A percentile compares a stretch with the other conserved stretches of the same genome.
Conservation (phyloP, 2,113 vertebrate genomes). For the Synodontis membranacea region DNA sequence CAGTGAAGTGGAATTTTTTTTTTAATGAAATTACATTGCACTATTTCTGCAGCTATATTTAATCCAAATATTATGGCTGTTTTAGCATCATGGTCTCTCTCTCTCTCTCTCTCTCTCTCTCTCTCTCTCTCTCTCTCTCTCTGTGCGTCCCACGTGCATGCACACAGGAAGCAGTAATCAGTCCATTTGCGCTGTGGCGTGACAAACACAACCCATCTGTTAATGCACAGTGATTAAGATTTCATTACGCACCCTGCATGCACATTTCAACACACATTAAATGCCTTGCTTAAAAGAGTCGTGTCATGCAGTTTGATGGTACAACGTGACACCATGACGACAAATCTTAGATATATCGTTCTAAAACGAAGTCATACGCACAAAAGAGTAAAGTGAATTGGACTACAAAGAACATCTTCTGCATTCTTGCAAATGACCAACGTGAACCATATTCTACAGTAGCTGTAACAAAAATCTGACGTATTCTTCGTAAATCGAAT, state of each 20-base stretch:
- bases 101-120: not conserved
- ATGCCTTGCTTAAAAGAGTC: slow-evolving; percentile 28
- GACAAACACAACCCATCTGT: slow-evolving; percentile 50
- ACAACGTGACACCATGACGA: not conserved
- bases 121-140: not conserved
- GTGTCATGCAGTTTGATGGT: slow-evolving; percentile 9
- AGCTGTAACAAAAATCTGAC: not conserved
- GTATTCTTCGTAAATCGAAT: not conserved
- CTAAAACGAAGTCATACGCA: not conserved
- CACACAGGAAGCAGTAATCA: slow-evolving; percentile 7
- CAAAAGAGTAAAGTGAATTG: not conserved
- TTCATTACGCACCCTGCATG: slow-evolving; percentile 32
- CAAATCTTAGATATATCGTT: not conserved
- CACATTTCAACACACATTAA: slow-evolving; percentile 42
- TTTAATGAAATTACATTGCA: not conserved
- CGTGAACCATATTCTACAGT: not conserved
- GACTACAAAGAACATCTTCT: not conserved
- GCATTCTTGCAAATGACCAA: not conserved
- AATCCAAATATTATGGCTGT: not conserved
- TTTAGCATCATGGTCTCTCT: not conserved
- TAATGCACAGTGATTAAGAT: slow-evolving; percentile 53
- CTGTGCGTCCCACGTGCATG: not conserved
- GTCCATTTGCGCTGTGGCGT: slow-evolving; percentile 46
- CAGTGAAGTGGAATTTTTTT: not conserved
- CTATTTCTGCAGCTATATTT: not conserved